Conservation (phyloP, 1,140 invertebrate genomes). For the Papilio machaon region DNA sequence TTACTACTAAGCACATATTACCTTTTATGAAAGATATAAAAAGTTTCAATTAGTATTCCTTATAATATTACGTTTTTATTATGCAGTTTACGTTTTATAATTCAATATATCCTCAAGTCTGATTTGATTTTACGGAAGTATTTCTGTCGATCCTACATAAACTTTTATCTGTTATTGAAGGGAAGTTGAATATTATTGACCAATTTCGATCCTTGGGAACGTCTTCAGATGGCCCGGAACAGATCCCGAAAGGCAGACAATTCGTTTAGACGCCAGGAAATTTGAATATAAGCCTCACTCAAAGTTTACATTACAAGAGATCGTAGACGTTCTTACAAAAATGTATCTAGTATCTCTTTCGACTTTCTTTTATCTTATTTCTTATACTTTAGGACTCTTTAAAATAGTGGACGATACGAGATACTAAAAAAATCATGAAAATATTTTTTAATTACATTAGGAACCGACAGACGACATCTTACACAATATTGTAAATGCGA, state of each 20-base stretch:
- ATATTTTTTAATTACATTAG: background rate
- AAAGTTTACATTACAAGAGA: slow-evolving; percentile 20
- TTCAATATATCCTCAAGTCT: slow-evolving; percentile 11
- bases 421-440: no score
- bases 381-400: background rate
- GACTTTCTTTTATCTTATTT: background rate
- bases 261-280: slow-evolving; percentile 26
- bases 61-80: background rate
- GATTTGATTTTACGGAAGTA: slow-evolving; percentile 10
- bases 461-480: background rate
- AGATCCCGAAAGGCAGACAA: slow-evolving; percentile 23
- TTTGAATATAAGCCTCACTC: slow-evolving; percentile 32
- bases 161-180: slow-evolving; percentile 35
- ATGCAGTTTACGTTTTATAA: slow-evolving; percentile 3
- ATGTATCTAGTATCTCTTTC: background rate
- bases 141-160: slow-evolving; percentile 22
- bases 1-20: no score
- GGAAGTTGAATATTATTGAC: slow-evolving; percentile 35
- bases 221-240: slow-evolving; percentile 28
- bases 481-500: no score
- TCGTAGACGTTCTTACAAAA: background rate
- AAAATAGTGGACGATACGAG: no score
- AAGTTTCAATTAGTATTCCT: no score
- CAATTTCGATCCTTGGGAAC: slow-evolving; percentile 10
- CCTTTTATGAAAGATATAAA: no score